These are phyloP conservation scores for Bruchidius siliquastri DNA, from an alignment of 2,888 invertebrate species.

Conservation along the genomic window DNA sequence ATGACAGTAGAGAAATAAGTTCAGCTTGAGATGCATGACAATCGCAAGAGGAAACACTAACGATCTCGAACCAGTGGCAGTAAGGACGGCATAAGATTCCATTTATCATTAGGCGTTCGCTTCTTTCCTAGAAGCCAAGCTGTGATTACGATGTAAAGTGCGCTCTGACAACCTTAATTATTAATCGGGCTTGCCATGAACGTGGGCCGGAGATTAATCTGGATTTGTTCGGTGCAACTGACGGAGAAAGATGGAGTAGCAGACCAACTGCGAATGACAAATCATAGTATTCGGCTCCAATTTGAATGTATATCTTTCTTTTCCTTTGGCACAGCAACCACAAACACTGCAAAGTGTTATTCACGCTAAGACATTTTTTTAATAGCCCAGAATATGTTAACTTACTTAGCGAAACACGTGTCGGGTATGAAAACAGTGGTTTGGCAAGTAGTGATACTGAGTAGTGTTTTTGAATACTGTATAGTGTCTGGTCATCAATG, in stretches of 20 bases:
- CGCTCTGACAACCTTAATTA: not conserved
- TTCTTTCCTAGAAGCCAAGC: not conserved
- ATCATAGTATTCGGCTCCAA: not conserved
- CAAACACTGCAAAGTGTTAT: too few species aligned
- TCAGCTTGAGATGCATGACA: not conserved
- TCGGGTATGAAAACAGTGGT: too few species aligned
- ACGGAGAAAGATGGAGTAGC: not conserved
- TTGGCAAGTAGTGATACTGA: too few species aligned
- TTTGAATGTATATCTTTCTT: not conserved
- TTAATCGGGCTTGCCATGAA: not conserved
- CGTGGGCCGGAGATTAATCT: not conserved
- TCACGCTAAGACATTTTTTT: too few species aligned
- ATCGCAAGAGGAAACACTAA: not conserved
- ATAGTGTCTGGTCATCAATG: too few species aligned
- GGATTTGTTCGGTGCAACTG: not conserved
- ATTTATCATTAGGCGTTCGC: not conserved
- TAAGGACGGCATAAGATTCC: not conserved
- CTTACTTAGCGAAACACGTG: too few species aligned
- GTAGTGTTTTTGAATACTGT: too few species aligned
- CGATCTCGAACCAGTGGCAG: not conserved
- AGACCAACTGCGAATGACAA: not conserved
- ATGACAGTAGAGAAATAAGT: too few species aligned
- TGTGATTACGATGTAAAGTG: not conserved
- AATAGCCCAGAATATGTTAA: too few species aligned
- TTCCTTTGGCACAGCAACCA: not conserved